phyloP scores from a whole-genome alignment of 64 coral and sea anemone species.

The Actinia tenebrosa region DNA sequence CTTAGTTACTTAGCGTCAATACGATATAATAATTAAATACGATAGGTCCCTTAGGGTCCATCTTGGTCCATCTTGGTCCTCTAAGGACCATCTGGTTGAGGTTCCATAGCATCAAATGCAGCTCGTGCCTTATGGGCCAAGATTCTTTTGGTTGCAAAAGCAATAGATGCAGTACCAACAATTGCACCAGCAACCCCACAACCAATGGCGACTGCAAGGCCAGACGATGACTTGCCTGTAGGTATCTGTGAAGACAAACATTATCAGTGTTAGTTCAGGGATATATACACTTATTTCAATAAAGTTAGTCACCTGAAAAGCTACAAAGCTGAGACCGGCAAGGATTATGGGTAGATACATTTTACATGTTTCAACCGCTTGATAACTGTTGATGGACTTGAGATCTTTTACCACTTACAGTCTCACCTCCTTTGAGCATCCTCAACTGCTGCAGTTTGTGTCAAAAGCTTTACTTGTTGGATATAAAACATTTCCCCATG shows the following conservation, averaged over 20 bases:
- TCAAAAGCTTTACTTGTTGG: no score
- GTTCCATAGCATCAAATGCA: constrained; percentile 72
- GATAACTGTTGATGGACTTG: no score
- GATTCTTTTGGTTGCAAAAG: constrained; percentile 90
- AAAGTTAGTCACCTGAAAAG: no score
- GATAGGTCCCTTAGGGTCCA: constrained; percentile 3
- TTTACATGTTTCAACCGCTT: no score
- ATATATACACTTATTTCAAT: no score
- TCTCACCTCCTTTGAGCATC: no score
- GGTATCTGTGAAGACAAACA: constrained; percentile 36
- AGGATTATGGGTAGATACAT: no score
- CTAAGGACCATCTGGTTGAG: constrained; percentile 74
- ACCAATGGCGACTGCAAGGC: constrained; percentile 82
- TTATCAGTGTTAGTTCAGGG: background rate
- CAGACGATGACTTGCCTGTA: constrained; percentile 65
- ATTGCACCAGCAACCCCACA: constrained; percentile 94
- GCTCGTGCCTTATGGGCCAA: constrained; percentile 79
- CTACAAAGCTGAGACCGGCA: no score
- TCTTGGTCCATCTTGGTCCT: background rate
- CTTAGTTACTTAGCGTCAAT: background rate
- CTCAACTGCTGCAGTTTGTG: no score
- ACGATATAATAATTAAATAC: background rate
- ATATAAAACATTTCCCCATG: no score
- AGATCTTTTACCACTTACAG: no score
- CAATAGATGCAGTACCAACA: constrained; percentile 91